Evolutionary conservation across 1,140 invertebrate genomes (phyloP).

Genomic region (Drosophila triauraria): DNA sequence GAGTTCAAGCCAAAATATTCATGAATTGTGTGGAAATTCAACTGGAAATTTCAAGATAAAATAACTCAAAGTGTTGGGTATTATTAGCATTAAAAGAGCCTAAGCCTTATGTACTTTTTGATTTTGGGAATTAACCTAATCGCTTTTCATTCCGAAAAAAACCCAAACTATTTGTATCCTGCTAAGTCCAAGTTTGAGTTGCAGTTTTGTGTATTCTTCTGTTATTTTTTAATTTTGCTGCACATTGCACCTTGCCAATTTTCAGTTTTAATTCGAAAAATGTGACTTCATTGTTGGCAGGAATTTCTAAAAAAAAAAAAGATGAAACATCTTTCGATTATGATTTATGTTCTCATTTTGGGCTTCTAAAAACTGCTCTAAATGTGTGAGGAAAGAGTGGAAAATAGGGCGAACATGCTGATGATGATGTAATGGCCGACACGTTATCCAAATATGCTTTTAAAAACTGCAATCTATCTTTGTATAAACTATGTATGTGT

Average conservation of each 20-base stretch:
- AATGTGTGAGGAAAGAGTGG: conserved; percentile 14
- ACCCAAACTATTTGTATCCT: neutral
- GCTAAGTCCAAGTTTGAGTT: neutral
- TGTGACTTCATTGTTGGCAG: neutral
- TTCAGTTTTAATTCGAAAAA: conserved; percentile 4
- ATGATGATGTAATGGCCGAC: conserved; percentile 16
- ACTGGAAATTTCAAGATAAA: neutral
- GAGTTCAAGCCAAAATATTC: neutral
- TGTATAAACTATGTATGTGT: conserved; percentile 32
- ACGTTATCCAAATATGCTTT: conserved; percentile 71
- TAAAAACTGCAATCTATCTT: conserved; percentile 80
- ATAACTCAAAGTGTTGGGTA: neutral
- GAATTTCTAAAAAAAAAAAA: no score
- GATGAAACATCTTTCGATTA: conserved; percentile 2
- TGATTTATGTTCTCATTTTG: neutral
- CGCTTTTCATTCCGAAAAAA: neutral
- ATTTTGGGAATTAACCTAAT: neutral
- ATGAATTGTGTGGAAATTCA: neutral
- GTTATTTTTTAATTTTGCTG: neutral
- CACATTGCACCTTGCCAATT: conserved; percentile 17
- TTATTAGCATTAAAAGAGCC: neutral
- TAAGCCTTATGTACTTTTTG: neutral
- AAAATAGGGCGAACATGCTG: conserved; percentile 8
- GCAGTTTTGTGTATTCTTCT: neutral
- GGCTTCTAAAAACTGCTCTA: neutral